phyloP scores from a whole-genome alignment of 2,113 vertebrate species.

The Delphinapterus leucas region DNA sequence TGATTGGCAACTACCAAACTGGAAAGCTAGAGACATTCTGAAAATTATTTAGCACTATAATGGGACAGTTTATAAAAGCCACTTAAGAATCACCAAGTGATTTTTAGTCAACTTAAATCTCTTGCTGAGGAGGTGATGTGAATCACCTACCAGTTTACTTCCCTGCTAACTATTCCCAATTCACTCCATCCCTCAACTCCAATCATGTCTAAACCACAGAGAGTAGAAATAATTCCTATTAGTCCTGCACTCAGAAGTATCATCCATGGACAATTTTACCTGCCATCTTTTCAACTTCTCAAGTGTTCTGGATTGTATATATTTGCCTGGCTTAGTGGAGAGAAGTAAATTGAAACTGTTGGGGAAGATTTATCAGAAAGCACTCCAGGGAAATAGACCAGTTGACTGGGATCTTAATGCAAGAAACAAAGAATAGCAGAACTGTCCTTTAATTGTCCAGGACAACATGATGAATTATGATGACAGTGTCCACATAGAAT shows the following conservation, averaged over 20 bases:
- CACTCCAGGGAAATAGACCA: neutral
- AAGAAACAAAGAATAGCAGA: slow-evolving; percentile 20
- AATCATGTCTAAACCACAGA: neutral
- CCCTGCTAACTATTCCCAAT: neutral
- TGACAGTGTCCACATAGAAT: neutral
- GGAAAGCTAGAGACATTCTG: neutral
- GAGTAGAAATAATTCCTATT: neutral
- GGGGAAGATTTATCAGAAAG: slow-evolving; percentile 42
- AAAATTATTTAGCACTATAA: neutral
- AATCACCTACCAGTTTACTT: neutral
- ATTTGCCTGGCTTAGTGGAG: neutral
- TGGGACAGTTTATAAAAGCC: neutral
- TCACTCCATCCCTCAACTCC: neutral
- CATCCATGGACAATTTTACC: neutral
- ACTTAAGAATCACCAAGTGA: neutral
- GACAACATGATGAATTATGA: slow-evolving; percentile 35
- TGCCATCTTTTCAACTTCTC: neutral
- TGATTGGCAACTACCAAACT: neutral
- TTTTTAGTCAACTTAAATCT: slow-evolving; percentile 15
- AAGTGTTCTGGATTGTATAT: neutral
- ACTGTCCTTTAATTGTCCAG: slow-evolving; percentile 40
- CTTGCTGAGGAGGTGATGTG: neutral
- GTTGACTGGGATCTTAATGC: slow-evolving; percentile 8
- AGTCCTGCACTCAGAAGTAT: neutral
- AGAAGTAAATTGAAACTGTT: slow-evolving; percentile 6